A percentile compares a stretch with the other conserved stretches of the same genome.
These are phyloP conservation scores for Alcis repandata DNA, from an alignment of 2,888 invertebrate genomes.

Conservation along the genomic window DNA sequence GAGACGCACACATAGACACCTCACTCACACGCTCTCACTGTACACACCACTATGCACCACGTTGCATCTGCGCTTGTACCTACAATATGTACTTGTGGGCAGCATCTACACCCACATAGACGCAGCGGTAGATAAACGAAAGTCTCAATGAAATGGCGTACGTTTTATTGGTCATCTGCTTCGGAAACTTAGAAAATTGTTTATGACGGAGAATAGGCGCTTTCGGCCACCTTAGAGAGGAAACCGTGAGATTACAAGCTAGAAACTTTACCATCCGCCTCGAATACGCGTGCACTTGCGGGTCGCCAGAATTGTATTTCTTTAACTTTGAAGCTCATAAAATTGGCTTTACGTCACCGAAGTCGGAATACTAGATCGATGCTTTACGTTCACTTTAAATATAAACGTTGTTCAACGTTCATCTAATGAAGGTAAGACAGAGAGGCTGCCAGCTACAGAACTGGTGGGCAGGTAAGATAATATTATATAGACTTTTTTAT, in stretches of 20 bases:
- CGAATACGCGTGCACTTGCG: not conserved
- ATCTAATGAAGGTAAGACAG: not conserved
- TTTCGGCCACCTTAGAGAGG: slow-evolving; percentile 32
- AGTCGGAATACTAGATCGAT: too few species aligned
- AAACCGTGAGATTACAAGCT: slow-evolving; percentile 21
- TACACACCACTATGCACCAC: slow-evolving; percentile 32
- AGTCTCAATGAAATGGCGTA: slow-evolving; percentile 46
- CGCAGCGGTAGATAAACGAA: slow-evolving; percentile 40
- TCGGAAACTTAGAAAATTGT: slow-evolving; percentile 45
- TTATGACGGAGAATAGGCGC: slow-evolving; percentile 32
- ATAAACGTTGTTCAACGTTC: not conserved
- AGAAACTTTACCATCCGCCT: slow-evolving; percentile 4
- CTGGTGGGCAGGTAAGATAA: too few species aligned
- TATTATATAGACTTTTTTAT: too few species aligned
- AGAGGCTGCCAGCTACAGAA: too few species aligned
- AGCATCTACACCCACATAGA: slow-evolving; percentile 25
- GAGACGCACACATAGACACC: slow-evolving; percentile 47
- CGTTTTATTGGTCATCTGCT: slow-evolving; percentile 39
- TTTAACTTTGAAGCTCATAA: not conserved
- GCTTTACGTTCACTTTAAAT: not conserved
- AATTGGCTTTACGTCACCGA: too few species aligned
- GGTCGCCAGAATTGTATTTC: not conserved
- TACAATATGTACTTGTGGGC: slow-evolving; percentile 26
- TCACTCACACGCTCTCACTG: slow-evolving; percentile 44
- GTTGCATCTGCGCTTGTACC: slow-evolving; percentile 14